phyloP scores from a whole-genome alignment of 2,888 invertebrate species.

The Pseudanteris insignis region DNA sequence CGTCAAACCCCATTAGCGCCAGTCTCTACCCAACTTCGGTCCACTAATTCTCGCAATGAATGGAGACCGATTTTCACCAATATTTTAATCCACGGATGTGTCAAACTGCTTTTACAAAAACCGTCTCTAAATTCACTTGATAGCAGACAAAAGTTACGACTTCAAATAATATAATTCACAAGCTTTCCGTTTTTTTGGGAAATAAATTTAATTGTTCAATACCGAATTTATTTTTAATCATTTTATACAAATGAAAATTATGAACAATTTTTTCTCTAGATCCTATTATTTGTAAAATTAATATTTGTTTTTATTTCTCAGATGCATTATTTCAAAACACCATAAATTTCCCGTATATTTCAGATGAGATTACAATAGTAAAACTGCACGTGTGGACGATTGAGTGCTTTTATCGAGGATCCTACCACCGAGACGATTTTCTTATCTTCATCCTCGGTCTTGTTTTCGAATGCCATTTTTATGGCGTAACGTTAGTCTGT shows the following conservation, averaged over 20 bases:
- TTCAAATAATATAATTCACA: too few relatives aligned
- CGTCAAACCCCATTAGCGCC: conserved; percentile 59
- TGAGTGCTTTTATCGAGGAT: conserved; percentile 20
- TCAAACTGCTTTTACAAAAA: conserved; percentile 15
- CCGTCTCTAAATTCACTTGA: too few relatives aligned
- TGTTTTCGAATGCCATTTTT: conserved; percentile 26
- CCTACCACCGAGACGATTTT: conserved; percentile 42
- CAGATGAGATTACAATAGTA: conserved; percentile 19
- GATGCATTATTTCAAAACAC: too few relatives aligned
- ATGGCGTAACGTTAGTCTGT: conserved; percentile 43
- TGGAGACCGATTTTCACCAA: conserved; percentile 41
- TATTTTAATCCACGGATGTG: conserved; percentile 33
- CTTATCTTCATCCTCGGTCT: conserved; percentile 52
- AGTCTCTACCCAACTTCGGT: conserved; percentile 47
- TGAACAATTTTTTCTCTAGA: too few relatives aligned
- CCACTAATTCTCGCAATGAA: conserved; percentile 51
- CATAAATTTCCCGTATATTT: too few relatives aligned
- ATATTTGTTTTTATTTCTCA: too few relatives aligned
- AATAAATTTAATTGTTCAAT: too few relatives aligned
- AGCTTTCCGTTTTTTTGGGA: too few relatives aligned
- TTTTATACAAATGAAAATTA: too few relatives aligned
- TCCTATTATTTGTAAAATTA: too few relatives aligned
- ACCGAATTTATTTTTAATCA: neutral
- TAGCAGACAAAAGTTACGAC: too few relatives aligned
- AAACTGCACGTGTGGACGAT: conserved; percentile 20